These are phyloP conservation scores for Ptyas mucosa DNA, from an alignment of 2,113 vertebrate genomes.

Conservation along the genomic window DNA sequence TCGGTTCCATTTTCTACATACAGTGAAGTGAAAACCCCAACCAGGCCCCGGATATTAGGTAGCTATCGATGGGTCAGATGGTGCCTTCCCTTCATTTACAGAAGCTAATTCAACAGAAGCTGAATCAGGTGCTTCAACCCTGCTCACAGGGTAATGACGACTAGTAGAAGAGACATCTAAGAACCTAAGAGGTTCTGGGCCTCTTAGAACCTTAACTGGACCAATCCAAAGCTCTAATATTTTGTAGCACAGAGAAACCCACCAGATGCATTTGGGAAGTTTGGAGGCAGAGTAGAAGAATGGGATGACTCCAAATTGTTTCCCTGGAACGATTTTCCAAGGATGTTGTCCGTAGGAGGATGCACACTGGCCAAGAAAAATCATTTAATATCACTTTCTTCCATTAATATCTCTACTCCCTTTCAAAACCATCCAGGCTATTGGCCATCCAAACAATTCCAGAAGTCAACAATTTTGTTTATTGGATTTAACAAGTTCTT, in stretches of 20 bases:
- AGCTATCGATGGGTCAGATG: background rate
- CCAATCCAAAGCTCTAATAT: background rate
- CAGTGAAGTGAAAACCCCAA: background rate
- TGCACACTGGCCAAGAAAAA: background rate
- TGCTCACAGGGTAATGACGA: background rate
- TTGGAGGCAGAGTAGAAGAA: background rate
- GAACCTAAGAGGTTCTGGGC: background rate
- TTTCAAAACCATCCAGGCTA: background rate
- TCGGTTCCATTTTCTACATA: background rate
- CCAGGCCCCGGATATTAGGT: background rate
- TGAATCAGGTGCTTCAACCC: background rate
- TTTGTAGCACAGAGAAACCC: background rate
- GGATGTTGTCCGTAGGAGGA: background rate
- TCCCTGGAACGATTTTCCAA: background rate
- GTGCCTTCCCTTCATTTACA: background rate
- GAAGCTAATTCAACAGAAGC: background rate
- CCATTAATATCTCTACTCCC: background rate
- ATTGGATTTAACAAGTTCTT: background rate
- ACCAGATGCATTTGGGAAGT: background rate
- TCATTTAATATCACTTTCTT: background rate
- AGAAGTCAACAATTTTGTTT: background rate
- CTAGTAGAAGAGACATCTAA: background rate
- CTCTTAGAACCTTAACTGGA: background rate
- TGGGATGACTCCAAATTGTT: background rate
- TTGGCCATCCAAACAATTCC: background rate